Conservation (phyloP, 2,797 vertebrate species). For the Mormyrops boulengeri region DNA sequence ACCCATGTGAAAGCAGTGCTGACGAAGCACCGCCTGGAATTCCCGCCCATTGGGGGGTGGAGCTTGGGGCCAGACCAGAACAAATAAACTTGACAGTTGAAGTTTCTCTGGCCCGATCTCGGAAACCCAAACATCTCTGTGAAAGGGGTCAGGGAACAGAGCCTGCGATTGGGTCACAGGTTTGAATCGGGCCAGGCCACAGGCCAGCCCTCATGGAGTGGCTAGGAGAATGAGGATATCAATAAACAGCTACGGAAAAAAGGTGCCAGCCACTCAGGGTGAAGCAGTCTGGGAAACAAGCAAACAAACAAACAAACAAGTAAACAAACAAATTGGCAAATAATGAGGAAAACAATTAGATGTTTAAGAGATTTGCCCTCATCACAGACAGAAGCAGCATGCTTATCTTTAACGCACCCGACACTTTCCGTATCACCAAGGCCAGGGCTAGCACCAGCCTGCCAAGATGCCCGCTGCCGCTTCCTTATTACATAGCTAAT, state of each 20-base stretch:
- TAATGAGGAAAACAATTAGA: neutral
- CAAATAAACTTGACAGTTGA: neutral
- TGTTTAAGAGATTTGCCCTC: neutral
- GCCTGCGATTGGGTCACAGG: neutral
- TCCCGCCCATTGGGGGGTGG: neutral
- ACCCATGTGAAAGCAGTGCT: neutral
- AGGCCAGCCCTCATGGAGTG: neutral
- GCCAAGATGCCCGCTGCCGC: slow-evolving; percentile 46
- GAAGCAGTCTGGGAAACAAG: neutral
- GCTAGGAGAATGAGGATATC: neutral
- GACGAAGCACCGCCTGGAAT: neutral
- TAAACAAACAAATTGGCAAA: neutral
- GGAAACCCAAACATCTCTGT: neutral
- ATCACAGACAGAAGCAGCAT: neutral
- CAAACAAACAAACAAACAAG: neutral
- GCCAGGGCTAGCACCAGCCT: neutral
- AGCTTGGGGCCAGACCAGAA: neutral
- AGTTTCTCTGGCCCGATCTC: neutral
- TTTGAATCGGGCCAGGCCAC: neutral
- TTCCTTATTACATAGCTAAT: slow-evolving; percentile 63
- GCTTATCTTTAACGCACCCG: neutral
- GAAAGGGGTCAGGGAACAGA: neutral
- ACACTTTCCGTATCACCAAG: neutral
- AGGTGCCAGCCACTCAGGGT: neutral
- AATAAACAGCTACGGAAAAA: neutral